phyloP scores from a whole-genome alignment of 2,888 invertebrate genomes.

The Athalia cordata region DNA sequence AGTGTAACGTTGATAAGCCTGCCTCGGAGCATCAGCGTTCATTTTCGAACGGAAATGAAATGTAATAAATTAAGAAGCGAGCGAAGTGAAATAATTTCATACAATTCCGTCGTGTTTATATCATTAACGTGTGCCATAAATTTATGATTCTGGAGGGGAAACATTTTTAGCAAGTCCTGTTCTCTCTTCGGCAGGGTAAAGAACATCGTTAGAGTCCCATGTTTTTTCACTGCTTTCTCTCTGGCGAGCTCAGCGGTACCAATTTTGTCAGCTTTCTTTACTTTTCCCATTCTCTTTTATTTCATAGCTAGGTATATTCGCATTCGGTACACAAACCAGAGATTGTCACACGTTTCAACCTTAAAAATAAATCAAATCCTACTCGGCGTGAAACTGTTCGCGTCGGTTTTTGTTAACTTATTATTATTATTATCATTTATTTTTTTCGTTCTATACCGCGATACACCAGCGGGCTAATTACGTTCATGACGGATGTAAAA shows the following conservation, averaged over 20 bases:
- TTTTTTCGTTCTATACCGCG: neutral
- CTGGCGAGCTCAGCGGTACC: neutral
- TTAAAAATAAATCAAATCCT: neutral
- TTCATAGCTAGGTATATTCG: neutral
- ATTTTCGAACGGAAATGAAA: neutral
- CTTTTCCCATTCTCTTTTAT: neutral
- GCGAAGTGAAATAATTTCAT: neutral
- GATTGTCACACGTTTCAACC: neutral
- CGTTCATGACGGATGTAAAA: neutral
- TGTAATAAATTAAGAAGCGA: neutral
- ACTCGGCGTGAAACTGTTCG: neutral
- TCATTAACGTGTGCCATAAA: constrained; percentile 19
- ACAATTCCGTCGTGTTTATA: constrained; percentile 9
- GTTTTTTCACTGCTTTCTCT: constrained; percentile 17
- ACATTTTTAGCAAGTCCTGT: constrained; percentile 23
- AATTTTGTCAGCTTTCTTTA: neutral
- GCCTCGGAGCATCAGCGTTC: neutral
- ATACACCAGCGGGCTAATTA: neutral
- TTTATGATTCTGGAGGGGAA: constrained; percentile 17
- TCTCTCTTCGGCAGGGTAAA: constrained; percentile 5
- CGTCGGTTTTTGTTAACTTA: neutral
- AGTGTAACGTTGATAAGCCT: too few relatives aligned
- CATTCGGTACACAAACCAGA: neutral
- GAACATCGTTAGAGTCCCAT: constrained; percentile 24
- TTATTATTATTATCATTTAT: neutral